Conservation (phyloP, 2,888 invertebrate species). For the Polylopha cassiicola region DNA sequence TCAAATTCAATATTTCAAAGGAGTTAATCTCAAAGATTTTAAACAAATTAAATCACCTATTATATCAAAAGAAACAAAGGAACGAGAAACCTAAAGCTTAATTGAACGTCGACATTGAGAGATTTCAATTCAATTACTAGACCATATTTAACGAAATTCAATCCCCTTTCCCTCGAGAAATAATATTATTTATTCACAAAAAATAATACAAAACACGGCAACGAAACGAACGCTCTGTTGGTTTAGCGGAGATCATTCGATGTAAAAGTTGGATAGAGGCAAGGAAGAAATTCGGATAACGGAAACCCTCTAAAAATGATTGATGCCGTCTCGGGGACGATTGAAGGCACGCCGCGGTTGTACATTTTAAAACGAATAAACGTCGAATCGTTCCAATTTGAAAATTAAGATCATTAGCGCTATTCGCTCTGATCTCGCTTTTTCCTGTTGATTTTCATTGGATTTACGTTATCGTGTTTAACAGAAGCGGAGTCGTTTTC, state of each 20-base stretch:
- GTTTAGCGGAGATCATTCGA: slow-evolving; percentile 74
- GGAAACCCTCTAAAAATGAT: slow-evolving; percentile 78
- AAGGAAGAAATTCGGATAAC: slow-evolving; percentile 74
- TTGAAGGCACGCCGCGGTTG: slow-evolving; percentile 43
- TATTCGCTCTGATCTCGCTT: slow-evolving; percentile 48
- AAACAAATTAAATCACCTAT: slow-evolving; percentile 59
- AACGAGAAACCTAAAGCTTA: slow-evolving; percentile 70
- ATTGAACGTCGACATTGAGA: slow-evolving; percentile 77
- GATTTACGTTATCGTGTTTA: too few relatives aligned
- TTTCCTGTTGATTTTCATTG: slow-evolving; percentile 58
- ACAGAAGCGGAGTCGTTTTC: too few relatives aligned
- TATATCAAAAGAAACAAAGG: slow-evolving; percentile 63
- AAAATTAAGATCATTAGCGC: slow-evolving; percentile 73
- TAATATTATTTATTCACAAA: slow-evolving; percentile 78
- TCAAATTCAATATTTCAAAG: slow-evolving; percentile 22
- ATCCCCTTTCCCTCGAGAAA: slow-evolving; percentile 74
- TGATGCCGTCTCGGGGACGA: slow-evolving; percentile 70
- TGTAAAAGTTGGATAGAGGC: slow-evolving; percentile 67
- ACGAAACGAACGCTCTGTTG: slow-evolving; percentile 65
- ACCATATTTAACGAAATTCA: slow-evolving; percentile 78
- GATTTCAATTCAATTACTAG: slow-evolving; percentile 79
- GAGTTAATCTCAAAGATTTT: slow-evolving; percentile 34
- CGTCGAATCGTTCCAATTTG: slow-evolving; percentile 65
- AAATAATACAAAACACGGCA: slow-evolving; percentile 74
- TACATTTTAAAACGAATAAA: slow-evolving; percentile 73